Evolutionary conservation across 2,797 vertebrate species (phyloP).

Genomic region (Arrhamphus sclerolepis): DNA sequence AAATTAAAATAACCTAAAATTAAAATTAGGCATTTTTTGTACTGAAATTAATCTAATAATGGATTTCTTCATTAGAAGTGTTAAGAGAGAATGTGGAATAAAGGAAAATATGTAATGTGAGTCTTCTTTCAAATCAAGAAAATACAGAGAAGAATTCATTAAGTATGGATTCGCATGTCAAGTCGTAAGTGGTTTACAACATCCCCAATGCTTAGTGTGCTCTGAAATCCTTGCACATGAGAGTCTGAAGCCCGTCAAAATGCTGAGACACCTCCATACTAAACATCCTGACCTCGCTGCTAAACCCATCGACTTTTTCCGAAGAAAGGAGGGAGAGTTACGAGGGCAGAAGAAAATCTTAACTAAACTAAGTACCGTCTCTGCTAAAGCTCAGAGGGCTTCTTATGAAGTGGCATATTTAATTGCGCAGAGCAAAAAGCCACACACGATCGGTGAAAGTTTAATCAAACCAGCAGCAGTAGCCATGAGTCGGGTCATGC

Average conservation of each 20-base stretch:
- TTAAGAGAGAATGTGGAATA: no score
- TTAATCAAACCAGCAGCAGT: background rate
- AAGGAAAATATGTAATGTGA: no score
- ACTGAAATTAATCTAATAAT: no score
- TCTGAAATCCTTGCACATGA: background rate
- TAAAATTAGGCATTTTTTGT: no score
- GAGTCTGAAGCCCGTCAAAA: background rate
- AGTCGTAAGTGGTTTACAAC: background rate
- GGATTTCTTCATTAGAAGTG: no score
- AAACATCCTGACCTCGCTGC: no score
- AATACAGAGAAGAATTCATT: background rate
- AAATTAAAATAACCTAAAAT: no score
- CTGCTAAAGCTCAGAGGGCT: background rate
- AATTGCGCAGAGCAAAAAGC: background rate
- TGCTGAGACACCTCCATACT: background rate
- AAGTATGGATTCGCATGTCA: background rate
- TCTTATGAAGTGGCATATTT: background rate
- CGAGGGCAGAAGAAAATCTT: background rate
- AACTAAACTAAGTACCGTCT: background rate
- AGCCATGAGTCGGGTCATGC: background rate
- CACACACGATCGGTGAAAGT: background rate
- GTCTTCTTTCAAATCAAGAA: background rate
- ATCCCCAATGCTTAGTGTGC: no score
- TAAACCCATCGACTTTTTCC: background rate
- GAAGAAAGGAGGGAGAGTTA: background rate